These are phyloP conservation scores for Synanthedon formicaeformis DNA, from an alignment of 2,888 invertebrate species.

Conservation along the genomic window DNA sequence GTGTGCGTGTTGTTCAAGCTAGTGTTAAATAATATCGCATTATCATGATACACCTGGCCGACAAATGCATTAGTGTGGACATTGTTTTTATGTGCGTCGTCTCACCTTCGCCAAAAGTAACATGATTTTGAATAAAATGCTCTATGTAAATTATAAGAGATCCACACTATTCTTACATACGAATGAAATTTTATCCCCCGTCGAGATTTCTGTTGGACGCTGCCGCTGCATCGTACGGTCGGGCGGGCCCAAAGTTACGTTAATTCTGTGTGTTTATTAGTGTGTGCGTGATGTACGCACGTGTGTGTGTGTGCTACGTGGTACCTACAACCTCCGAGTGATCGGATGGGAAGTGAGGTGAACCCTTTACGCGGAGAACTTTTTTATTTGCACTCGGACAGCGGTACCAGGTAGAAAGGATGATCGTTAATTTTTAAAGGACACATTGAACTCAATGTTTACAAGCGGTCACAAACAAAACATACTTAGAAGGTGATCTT, in stretches of 20 bases:
- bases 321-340: slow-evolving; percentile 53
- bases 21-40: no score
- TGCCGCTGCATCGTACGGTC: slow-evolving; percentile 19
- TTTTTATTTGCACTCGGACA: slow-evolving; percentile 71
- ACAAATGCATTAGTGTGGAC: no score
- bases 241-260: slow-evolving; percentile 3
- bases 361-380: slow-evolving; percentile 70
- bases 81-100: background rate
- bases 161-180: slow-evolving; percentile 45
- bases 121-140: no score
- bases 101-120: background rate
- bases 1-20: no score
- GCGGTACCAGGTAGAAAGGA: slow-evolving; percentile 70
- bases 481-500: slow-evolving; percentile 12
- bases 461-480: slow-evolving; percentile 27
- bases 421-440: slow-evolving; percentile 69
- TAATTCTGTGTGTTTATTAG: background rate
- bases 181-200: slow-evolving; percentile 61
- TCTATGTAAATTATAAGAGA: slow-evolving; percentile 4
- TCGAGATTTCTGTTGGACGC: slow-evolving; percentile 58
- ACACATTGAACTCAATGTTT: slow-evolving; percentile 52
- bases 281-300: background rate
- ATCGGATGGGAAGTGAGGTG: slow-evolving; percentile 56
- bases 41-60: no score
- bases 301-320: slow-evolving; percentile 13